Conservation (phyloP, 1,140 invertebrate genomes). For the Zaprionus taronus region DNA sequence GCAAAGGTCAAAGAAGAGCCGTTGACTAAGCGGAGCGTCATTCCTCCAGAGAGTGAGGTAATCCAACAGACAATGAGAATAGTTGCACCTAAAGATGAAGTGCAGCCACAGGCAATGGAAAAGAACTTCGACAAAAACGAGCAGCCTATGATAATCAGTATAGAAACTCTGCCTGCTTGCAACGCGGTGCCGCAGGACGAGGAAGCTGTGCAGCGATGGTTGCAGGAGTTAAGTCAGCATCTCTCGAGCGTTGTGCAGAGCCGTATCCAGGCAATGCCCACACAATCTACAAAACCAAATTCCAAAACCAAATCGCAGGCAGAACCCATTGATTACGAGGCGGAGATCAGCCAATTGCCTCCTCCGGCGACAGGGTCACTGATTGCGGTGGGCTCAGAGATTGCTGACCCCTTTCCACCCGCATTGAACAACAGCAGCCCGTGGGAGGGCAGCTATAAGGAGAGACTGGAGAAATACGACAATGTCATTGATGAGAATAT, state of each 20-base stretch:
- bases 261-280: not conserved
- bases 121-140: not conserved
- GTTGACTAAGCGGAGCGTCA: not conserved
- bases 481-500: conserved; percentile 29
- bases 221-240: conserved; percentile 10
- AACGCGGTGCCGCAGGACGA: not conserved
- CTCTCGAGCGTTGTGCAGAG: conserved; percentile 21
- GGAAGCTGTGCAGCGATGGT: conserved; percentile 14
- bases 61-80: not conserved
- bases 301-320: not conserved
- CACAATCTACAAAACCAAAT: accelerated
- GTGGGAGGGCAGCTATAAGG: conserved; percentile 34
- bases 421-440: not conserved
- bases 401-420: not conserved
- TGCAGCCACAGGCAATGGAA: not conserved
- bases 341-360: conserved; percentile 13
- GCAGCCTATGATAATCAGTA: not conserved
- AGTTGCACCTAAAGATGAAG: not conserved
- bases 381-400: not conserved
- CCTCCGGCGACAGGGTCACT: not conserved
- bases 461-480: conserved; percentile 32
- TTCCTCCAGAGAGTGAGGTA: not conserved
- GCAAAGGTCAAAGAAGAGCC: not conserved
- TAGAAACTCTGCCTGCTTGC: not conserved
- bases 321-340: conserved; percentile 35